Evolutionary conservation across 2,113 vertebrate genomes (phyloP).

Genomic region (Apus apus): DNA sequence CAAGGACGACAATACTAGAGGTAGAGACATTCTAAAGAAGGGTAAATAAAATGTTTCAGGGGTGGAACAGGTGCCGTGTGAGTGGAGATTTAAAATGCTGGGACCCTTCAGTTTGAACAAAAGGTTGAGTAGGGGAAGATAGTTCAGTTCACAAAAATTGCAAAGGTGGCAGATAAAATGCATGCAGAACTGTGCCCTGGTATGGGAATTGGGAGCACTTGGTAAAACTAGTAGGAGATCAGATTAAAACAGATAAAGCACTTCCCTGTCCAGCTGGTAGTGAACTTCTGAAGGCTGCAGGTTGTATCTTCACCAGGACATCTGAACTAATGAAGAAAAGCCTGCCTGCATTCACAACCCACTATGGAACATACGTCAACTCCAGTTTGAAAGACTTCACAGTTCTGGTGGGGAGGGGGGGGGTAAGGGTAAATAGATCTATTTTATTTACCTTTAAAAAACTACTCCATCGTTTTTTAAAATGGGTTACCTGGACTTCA

Average conservation of each 20-base stretch:
- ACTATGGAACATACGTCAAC: not conserved
- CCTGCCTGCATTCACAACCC: not conserved
- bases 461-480: not conserved
- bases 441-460: not conserved
- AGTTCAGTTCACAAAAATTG: not conserved
- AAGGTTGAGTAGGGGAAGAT: not conserved
- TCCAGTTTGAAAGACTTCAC: not conserved
- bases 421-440: not conserved
- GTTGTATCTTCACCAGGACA: too few relatives aligned
- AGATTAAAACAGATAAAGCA: not conserved
- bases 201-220: not conserved
- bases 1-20: not conserved
- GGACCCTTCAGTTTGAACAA: not conserved
- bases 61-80: not conserved
- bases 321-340: not conserved
- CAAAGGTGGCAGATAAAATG: not conserved
- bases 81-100: not conserved
- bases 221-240: not conserved
- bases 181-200: not conserved
- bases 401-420: not conserved
- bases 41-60: not conserved
- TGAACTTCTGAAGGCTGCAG: not conserved
- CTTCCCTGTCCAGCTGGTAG: not conserved
- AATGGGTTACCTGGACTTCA: not conserved
- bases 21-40: not conserved